Conservation (phyloP, 2,113 vertebrate species). For the Tor tambroides region DNA sequence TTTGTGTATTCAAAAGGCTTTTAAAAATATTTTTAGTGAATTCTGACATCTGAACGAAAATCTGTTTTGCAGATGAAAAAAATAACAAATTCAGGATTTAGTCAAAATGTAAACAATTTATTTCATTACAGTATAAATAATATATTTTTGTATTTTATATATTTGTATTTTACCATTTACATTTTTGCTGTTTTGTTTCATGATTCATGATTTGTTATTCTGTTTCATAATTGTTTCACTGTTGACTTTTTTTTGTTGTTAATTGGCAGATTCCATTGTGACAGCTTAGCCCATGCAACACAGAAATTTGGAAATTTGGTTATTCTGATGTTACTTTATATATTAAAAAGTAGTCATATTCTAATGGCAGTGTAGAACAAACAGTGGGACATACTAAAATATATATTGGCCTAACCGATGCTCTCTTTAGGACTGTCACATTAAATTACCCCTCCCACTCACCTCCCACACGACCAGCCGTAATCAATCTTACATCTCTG, state of each 20-base stretch:
- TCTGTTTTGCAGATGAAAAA: too few species aligned
- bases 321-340: neutral
- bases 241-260: too few species aligned
- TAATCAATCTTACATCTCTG: constrained; percentile 43
- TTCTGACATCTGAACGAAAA: neutral
- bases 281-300: neutral
- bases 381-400: constrained; percentile 13
- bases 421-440: constrained; percentile 32
- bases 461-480: constrained; percentile 52
- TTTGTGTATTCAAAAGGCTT: neutral
- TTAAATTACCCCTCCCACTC: constrained; percentile 33
- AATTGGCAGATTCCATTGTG: neutral
- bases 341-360: neutral
- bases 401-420: constrained; percentile 3
- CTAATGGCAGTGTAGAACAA: constrained; percentile 47
- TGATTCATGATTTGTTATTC: neutral
- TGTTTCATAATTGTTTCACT: neutral
- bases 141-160: neutral
- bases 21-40: too few species aligned
- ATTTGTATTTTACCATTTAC: neutral
- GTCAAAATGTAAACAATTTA: neutral
- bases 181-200: neutral
- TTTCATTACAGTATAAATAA: neutral
- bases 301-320: neutral
- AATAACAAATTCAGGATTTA: neutral